Evolutionary conservation across 1,140 invertebrate species (phyloP), one percentile per base, ranked within the genome.

Genomic region (Bacillus rossius): DNA sequence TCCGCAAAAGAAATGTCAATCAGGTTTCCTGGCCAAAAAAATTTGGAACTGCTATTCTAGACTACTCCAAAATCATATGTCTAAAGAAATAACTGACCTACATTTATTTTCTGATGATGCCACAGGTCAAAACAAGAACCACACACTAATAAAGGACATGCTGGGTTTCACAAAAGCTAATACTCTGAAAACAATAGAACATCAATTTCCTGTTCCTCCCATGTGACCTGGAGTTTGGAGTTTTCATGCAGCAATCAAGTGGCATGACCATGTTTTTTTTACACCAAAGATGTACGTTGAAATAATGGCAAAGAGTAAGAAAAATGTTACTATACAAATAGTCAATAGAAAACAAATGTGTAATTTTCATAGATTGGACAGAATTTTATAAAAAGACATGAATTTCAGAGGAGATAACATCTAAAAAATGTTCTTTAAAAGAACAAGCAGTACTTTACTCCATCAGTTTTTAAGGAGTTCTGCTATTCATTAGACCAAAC

Each of bases 191-290:
- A 57, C 50, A 47, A 63, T 61, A 40, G 25, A 40, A 22, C 57
- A 61, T 20, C 52, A 29, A 25, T 63, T 62, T 52, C 61, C 59
- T 19, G 55, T 59, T 55, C 7, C 53, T 63, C 25, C 54, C 59
- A 2, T 63, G 59, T 41, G 61, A 63, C 59, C 34, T 59, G 26
- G 61, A 63, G 34, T 63, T 63, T 49, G 34, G 23, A 17, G 49
- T 57, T 29, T 61, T 55, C n/a, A 61, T 61, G 53, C 53, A 38
- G 23, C 26, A 19, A 20, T 57, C 23, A 61, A 52, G 29, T 48
- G n/a, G 13, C 16, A 20, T 13, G 43, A 59, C 50, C 10, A 54
- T 19, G 19, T 57, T n/a, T 63, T 57, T 45, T 49, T 45, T 47
- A 40, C 52, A 22, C 49, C 23, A 20, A 49, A 59, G 49, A 16